A percentile compares a stretch with the other conserved stretches of the same genome.
These are phyloP conservation scores for Choloepus didactylus DNA, from an alignment of 2,797 vertebrate genomes.

Conservation along the genomic window DNA sequence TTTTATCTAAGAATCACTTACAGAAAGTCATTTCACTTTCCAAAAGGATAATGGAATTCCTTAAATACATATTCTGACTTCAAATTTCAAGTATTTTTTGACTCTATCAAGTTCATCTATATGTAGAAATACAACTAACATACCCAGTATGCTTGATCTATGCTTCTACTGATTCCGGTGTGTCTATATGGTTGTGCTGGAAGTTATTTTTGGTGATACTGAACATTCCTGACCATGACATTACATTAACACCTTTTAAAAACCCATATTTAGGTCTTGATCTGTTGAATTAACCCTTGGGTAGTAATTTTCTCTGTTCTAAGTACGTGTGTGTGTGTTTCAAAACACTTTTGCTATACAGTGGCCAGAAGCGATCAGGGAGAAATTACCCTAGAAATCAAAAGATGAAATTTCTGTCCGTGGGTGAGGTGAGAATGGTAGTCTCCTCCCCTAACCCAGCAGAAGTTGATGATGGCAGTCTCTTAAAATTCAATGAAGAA, in stretches of 20 bases:
- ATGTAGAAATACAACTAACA: not conserved
- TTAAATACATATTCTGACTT: not conserved
- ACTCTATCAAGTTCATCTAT: not conserved
- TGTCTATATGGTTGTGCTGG: not conserved
- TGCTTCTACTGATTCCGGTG: not conserved
- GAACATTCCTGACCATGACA: not conserved
- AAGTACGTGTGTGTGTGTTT: not conserved
- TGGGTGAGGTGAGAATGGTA: not conserved
- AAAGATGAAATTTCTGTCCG: not conserved
- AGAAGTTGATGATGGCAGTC: not conserved
- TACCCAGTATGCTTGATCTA: not conserved
- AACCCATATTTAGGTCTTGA: not conserved
- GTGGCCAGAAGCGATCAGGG: not conserved
- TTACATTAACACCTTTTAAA: not conserved
- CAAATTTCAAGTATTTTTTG: constrained; percentile 16
- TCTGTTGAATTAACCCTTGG: not conserved
- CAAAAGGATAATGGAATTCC: not conserved
- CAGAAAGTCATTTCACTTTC: constrained; percentile 18
- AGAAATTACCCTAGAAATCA: not conserved
- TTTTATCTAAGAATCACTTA: constrained; percentile 17
- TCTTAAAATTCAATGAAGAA: not conserved
- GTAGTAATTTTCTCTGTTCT: not conserved
- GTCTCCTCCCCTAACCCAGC: not conserved
- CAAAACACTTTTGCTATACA: not conserved
- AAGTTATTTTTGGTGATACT: not conserved